phyloP scores from a whole-genome alignment of 30 jellyfish, hydroid and myxozoan species.

The Hydractinia echinata region DNA sequence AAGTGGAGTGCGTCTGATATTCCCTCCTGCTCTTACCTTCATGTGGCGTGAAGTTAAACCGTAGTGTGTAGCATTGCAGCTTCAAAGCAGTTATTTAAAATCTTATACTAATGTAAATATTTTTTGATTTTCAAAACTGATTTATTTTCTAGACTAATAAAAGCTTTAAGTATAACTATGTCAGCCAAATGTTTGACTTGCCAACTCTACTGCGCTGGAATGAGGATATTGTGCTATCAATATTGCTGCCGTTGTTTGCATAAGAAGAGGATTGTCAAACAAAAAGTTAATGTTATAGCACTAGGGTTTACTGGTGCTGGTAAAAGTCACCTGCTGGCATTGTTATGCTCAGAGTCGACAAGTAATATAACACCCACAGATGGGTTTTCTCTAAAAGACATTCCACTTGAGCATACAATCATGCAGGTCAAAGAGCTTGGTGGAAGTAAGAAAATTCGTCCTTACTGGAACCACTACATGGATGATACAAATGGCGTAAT shows the following conservation, averaged over 20 bases:
- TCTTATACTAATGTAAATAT: too few species aligned
- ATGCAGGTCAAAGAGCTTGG: slow-evolving; percentile 42
- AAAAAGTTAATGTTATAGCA: slow-evolving; percentile 17
- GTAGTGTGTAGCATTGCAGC: too few species aligned
- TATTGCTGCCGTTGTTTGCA: slow-evolving; percentile 39
- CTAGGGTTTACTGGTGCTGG: slow-evolving; percentile 32
- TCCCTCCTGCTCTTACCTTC: too few species aligned
- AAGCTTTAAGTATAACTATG: slow-evolving; percentile 8
- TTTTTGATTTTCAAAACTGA: not conserved
- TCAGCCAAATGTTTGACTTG: slow-evolving; percentile 23
- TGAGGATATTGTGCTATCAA: slow-evolving; percentile 34
- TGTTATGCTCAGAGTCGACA: slow-evolving; percentile 27
- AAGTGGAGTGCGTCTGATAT: too few species aligned
- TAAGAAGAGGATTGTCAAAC: slow-evolving; percentile 21
- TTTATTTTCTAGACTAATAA: not conserved
- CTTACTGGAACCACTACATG: slow-evolving; percentile 31
- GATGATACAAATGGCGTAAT: slow-evolving; percentile 29
- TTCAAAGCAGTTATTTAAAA: too few species aligned
- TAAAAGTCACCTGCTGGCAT: slow-evolving; percentile 35
- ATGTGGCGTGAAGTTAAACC: too few species aligned
- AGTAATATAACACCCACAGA: slow-evolving; percentile 21
- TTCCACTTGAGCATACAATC: not conserved
- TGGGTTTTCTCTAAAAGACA: slow-evolving; percentile 42
- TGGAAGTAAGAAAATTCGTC: slow-evolving; percentile 26
- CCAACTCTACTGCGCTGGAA: slow-evolving; percentile 32